phyloP scores from a whole-genome alignment of 2,113 vertebrate genomes.

The western clawed frog (Xenopus tropicalis) region UCB_Xtro_10.0 CM004448.2:95231001-95231500 shows the following conservation, averaged over 20 bases:
- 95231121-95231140: conserved; percentile 21
- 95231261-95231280: conserved; percentile 30
- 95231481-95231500: background rate
- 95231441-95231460: conserved; percentile 31
- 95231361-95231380: conserved; percentile 23
- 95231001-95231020: conserved; percentile 36
- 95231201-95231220: conserved; percentile 41
- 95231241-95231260: conserved; percentile 26
- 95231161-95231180: conserved; percentile 6
- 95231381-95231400: conserved; percentile 30
- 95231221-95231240: conserved; percentile 4
- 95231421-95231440: background rate
- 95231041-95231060: conserved; percentile 34
- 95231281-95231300: conserved; percentile 39
- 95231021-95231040: conserved; percentile 24
- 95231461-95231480: conserved; percentile 21
- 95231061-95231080: conserved; percentile 14
- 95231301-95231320: conserved; percentile 25
- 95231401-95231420: conserved; percentile 19
- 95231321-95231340: conserved; percentile 36
- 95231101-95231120: conserved; percentile 18
- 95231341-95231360: conserved; percentile 17
- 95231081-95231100: conserved; percentile 44
- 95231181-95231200: conserved; percentile 15
- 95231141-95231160: conserved; percentile 5